phyloP scores from a whole-genome alignment of 2,888 invertebrate species.

The Dynastes grantii region DNA sequence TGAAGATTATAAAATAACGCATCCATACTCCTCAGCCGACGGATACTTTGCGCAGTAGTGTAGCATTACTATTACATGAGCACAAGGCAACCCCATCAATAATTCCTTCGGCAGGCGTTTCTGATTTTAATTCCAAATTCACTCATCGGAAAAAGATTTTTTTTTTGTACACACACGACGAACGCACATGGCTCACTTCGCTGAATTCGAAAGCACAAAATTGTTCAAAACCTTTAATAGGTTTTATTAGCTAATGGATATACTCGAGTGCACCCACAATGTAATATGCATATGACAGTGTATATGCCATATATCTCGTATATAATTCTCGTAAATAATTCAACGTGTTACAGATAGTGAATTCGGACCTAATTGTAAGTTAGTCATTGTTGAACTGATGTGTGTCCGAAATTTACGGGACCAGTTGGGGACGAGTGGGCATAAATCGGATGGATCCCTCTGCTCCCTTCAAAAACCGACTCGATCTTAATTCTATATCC shows the following conservation, averaged over 20 bases:
- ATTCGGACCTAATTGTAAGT: conserved; percentile 57
- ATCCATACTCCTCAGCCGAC: background rate
- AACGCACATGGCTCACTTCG: conserved; percentile 24
- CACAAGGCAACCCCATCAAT: background rate
- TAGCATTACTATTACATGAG: conserved; percentile 4
- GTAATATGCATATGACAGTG: conserved; percentile 17
- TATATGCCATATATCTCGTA: conserved; percentile 26
- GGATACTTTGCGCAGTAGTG: background rate
- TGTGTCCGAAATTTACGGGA: conserved; percentile 56
- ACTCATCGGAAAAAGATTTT: conserved; percentile 7
- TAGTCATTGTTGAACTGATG: conserved; percentile 58
- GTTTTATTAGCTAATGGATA: conserved; percentile 54
- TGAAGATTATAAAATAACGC: background rate
- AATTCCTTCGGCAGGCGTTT: background rate
- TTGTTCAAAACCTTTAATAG: conserved; percentile 47
- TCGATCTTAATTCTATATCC: conserved; percentile 58
- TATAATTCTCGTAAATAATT: conserved; percentile 41
- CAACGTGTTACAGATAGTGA: conserved; percentile 50
- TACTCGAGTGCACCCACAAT: conserved; percentile 47
- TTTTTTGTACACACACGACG: conserved; percentile 24
- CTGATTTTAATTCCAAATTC: conserved; percentile 17
- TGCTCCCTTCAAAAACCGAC: conserved; percentile 56
- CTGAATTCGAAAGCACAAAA: conserved; percentile 29
- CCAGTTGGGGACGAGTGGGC: conserved; percentile 54
- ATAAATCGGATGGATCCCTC: conserved; percentile 57